Evolutionary conservation across 2,888 invertebrate genomes (phyloP).

Genomic region (Cremastinae sp.): DNA sequence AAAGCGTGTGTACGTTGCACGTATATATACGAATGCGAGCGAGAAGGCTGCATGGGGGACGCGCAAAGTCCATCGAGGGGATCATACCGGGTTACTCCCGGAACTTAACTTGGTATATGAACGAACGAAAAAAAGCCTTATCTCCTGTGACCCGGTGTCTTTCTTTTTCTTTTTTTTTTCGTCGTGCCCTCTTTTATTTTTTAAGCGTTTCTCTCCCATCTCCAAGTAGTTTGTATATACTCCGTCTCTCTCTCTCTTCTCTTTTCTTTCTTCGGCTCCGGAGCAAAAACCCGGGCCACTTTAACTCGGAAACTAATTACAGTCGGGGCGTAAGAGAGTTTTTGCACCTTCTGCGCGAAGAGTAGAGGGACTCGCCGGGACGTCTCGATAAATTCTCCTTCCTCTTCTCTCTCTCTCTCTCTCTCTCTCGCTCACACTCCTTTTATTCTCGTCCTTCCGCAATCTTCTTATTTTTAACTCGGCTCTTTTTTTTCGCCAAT

Average conservation of each 20-base stretch:
- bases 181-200: constrained; percentile 57
- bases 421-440: constrained; percentile 17
- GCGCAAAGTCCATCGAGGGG: constrained; percentile 54
- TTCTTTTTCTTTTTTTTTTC: too few relatives aligned
- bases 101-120: constrained; percentile 68
- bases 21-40: constrained; percentile 6
- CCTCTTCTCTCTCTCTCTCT: constrained; percentile 56
- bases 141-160: constrained; percentile 70
- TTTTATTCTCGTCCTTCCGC: constrained; percentile 2
- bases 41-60: constrained; percentile 36
- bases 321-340: constrained; percentile 71
- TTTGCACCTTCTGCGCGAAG: constrained; percentile 67
- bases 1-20: not conserved
- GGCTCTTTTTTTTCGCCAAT: too few relatives aligned
- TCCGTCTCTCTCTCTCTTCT: constrained; percentile 47
- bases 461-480: constrained; percentile 40
- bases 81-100: constrained; percentile 62
- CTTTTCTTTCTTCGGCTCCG: constrained; percentile 46
- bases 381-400: constrained; percentile 61
- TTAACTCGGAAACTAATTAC: constrained; percentile 78
- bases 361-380: constrained; percentile 57
- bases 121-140: constrained; percentile 68
- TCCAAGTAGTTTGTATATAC: constrained; percentile 61
- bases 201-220: constrained; percentile 59
- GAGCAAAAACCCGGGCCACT: constrained; percentile 68